Percentiles rank a stretch among this genome's conserved stretches.
Conservation (phyloP, 2,888 invertebrate genomes). For the Meta bourneti region DNA sequence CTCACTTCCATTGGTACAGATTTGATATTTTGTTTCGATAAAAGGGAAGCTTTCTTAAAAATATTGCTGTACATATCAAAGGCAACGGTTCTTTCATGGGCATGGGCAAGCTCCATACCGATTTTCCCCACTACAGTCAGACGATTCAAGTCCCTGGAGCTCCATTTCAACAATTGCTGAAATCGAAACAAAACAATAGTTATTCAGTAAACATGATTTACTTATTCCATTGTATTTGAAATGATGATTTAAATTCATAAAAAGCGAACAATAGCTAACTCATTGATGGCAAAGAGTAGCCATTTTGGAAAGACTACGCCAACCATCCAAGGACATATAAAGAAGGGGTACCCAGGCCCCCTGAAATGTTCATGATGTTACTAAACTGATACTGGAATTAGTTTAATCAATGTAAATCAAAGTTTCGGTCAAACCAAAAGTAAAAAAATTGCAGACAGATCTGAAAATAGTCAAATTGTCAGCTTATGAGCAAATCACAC, state of each 20-base stretch:
- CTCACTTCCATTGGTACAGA: conserved; percentile 28
- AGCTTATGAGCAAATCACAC: too few relatives aligned
- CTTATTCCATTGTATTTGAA: background rate
- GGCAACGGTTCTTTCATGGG: background rate
- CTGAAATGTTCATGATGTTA: too few relatives aligned
- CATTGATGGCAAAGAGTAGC: background rate
- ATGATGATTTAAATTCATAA: background rate
- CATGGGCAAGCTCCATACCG: conserved; percentile 41
- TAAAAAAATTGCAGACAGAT: too few relatives aligned
- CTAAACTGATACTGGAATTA: too few relatives aligned
- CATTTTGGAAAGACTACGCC: background rate
- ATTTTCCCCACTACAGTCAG: conserved; percentile 24
- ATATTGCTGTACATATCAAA: conserved; percentile 48
- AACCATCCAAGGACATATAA: background rate
- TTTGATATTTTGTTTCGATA: conserved; percentile 28
- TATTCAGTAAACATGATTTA: background rate
- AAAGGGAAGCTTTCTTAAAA: conserved; percentile 52
- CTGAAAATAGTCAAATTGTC: too few relatives aligned
- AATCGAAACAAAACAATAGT: background rate
- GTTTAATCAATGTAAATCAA: too few relatives aligned
- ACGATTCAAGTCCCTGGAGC: conserved; percentile 26
- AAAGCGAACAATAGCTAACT: background rate
- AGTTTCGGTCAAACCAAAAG: too few relatives aligned
- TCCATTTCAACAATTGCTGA: conserved; percentile 30
- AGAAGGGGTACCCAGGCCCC: background rate